A percentile compares a stretch with the other conserved stretches of the same genome.
These are phyloP conservation scores for Xenopus borealis DNA, from an alignment of 2,113 vertebrate genomes.

Conservation along the genomic window DNA sequence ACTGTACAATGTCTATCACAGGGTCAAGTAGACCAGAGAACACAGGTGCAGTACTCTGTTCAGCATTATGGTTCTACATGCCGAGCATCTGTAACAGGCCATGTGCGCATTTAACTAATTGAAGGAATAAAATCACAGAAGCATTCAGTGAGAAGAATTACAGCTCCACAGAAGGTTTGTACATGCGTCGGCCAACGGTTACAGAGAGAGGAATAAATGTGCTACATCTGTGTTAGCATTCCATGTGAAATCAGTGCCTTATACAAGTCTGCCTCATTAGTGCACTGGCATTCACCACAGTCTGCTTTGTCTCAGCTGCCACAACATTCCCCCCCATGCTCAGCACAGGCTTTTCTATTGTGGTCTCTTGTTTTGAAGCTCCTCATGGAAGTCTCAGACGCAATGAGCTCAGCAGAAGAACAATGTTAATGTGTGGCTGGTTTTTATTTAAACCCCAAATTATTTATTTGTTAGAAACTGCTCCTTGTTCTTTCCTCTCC, in stretches of 20 bases:
- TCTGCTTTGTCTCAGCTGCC: conserved; percentile 37
- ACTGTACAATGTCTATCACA: neutral
- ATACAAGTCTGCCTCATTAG: conserved; percentile 39
- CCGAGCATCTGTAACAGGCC: neutral
- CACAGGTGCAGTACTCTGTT: no score
- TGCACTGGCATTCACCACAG: conserved; percentile 23
- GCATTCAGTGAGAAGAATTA: neutral
- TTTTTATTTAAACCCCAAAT: conserved; percentile 11
- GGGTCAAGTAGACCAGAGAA: no score
- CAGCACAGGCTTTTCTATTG: conserved; percentile 22
- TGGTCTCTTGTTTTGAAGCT: conserved; percentile 15
- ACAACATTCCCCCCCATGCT: conserved; percentile 13
- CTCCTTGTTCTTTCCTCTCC: neutral
- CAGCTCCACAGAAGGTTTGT: neutral
- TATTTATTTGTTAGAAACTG: conserved; percentile 21
- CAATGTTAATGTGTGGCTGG: conserved; percentile 23
- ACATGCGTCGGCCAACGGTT: neutral
- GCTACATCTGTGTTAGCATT: conserved; percentile 28
- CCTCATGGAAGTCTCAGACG: conserved; percentile 23
- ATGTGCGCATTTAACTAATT: neutral
- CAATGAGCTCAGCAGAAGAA: conserved; percentile 21
- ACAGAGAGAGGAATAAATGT: conserved; percentile 16
- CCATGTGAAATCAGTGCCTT: conserved; percentile 23
- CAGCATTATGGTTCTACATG: no score
- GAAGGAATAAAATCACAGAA: neutral